phyloP scores from a whole-genome alignment of 2,888 invertebrate genomes.

The Maniola hyperantus region DNA sequence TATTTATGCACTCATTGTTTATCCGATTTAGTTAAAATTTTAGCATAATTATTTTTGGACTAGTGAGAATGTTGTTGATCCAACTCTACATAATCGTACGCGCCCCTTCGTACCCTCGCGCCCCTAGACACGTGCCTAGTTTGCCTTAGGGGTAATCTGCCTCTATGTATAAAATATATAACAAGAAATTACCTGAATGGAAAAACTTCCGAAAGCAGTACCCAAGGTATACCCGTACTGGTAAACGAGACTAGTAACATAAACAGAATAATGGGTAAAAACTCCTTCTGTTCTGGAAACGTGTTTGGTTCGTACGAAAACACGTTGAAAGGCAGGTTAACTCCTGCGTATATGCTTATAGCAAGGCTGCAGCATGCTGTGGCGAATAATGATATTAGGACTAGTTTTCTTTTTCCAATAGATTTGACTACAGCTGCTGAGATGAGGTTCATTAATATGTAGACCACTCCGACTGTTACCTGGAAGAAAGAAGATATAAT shows the following conservation, averaged over 20 bases:
- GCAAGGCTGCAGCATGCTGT: constrained; percentile 59
- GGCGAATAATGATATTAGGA: constrained; percentile 60
- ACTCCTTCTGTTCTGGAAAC: constrained; percentile 65
- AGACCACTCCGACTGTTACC: constrained; percentile 66
- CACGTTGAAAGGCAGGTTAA: constrained; percentile 51
- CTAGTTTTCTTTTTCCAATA: constrained; percentile 68
- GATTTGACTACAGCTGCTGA: constrained; percentile 65
- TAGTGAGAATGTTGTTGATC: too few species aligned
- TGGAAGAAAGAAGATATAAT: constrained; percentile 45
- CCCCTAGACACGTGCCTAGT: too few species aligned
- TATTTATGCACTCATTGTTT: too few species aligned
- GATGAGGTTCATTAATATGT: constrained; percentile 62
- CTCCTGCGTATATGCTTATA: constrained; percentile 62
- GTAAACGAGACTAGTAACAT: constrained; percentile 66
- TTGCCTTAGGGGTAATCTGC: too few species aligned
- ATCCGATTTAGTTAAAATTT: too few species aligned
- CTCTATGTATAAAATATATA: too few species aligned
- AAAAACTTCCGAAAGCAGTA: constrained; percentile 82
- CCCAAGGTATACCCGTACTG: constrained; percentile 79
- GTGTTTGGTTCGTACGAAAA: constrained; percentile 68
- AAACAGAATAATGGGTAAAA: constrained; percentile 68
- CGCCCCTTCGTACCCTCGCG: too few species aligned
- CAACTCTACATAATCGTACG: too few species aligned
- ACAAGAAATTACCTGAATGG: constrained; percentile 73
- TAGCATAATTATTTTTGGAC: too few species aligned